Percentiles rank a stretch among this genome's conserved stretches.
phyloP scores from a whole-genome alignment of 2,888 invertebrate genomes.

The Apotomis turbidana region DNA sequence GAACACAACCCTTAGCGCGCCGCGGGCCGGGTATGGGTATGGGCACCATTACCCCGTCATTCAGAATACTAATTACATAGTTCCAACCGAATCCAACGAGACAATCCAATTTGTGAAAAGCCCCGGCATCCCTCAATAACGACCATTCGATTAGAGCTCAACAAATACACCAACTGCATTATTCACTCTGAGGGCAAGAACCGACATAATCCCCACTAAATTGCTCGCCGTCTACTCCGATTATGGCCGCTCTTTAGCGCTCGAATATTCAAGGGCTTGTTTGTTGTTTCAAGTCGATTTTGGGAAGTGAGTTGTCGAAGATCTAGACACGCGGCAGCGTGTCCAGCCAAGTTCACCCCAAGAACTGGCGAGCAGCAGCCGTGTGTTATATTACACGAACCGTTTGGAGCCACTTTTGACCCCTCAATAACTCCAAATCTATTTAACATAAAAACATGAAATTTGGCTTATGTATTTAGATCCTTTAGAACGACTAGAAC shows the following conservation, averaged over 20 bases:
- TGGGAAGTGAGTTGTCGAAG: not conserved
- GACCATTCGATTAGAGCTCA: conserved; percentile 63
- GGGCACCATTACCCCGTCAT: not conserved
- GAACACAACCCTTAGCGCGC: too few species aligned
- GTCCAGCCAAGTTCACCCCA: too few species aligned
- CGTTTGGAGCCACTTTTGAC: too few species aligned
- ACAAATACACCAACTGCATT: conserved; percentile 65
- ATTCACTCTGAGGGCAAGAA: conserved; percentile 62
- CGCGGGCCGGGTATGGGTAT: too few species aligned
- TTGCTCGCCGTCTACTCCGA: conserved; percentile 64
- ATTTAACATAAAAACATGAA: too few species aligned
- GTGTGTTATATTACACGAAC: too few species aligned
- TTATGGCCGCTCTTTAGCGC: conserved; percentile 58
- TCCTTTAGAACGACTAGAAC: too few species aligned
- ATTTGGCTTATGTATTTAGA: too few species aligned
- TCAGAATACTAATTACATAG: conserved; percentile 21
- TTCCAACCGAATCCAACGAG: conserved; percentile 27
- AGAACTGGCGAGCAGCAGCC: too few species aligned
- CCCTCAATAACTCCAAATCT: too few species aligned
- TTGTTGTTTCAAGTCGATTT: conserved; percentile 15
- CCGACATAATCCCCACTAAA: conserved; percentile 64
- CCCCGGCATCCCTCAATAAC: conserved; percentile 53
- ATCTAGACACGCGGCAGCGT: too few species aligned
- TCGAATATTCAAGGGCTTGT: conserved; percentile 54
- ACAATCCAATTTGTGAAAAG: conserved; percentile 35